Base-by-base conservation (phyloP, 1,140 invertebrate species). In the Drosophila varians region DNA sequence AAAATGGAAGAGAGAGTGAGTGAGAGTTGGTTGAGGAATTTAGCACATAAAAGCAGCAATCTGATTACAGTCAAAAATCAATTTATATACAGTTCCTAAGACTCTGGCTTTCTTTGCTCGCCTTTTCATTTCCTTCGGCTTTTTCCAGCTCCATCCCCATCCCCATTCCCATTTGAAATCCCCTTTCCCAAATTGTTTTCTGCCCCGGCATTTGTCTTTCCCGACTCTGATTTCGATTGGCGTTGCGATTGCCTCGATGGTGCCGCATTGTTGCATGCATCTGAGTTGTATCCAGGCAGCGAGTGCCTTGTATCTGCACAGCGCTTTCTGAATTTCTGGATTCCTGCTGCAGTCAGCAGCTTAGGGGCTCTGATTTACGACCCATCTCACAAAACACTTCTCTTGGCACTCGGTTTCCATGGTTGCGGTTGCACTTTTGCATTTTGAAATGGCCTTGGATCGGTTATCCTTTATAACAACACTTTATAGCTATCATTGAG, bases 41-140 rank as follows among this genome's bases (percentile, higher is more conserved):
- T 75, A 68, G 70, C 70, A 58, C 53, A 74, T 65, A 71, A 43
- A 74, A 70, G 70, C 45, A 51, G 65, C 71, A 74, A 74, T 75
- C 72, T 74, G 72, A 74, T 75, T 75, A 75, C 61, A 75, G 72
- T 75, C 72, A 75, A 75, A 75, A 75, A 75, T 75, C 72, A 75
- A 75, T 75, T 74, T 75, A 66, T 68, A 74, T 75, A 66, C 72
- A 68, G 71, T 74, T 57, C 14, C 58, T 56, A 52, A 48, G 71
- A 49, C 58, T 48, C 34, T 26, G 49, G 9, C 31, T 62, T 43
- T 52, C 69, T n/a, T 45, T 54, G 36, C 49, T 40, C 21, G 42
- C 19, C 46, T 19, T 58, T 58, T 34, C 55, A 34, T 52, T 53
- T 58, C 47, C 7, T 3, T 47, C 25, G 6, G 8, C 23, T 51